A percentile compares a stretch with the other conserved stretches of the same genome.
Evolutionary conservation across 2,888 invertebrate species (phyloP).

Genomic region (Smittia aterrima): DNA sequence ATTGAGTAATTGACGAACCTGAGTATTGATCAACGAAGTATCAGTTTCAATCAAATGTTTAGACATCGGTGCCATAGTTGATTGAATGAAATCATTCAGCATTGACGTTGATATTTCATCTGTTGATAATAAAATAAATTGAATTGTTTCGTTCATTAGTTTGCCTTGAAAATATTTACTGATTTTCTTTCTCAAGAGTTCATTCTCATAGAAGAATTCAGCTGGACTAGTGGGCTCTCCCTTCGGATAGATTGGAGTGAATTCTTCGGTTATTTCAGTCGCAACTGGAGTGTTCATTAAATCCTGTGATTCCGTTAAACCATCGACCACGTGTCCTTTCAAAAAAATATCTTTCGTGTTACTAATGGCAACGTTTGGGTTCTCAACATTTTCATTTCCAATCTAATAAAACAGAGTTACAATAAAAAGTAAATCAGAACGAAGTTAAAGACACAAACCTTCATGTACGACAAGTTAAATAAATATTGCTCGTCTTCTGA

Average conservation of each 20-base stretch:
- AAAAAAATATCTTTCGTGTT: constrained; percentile 19
- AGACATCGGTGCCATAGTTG: constrained; percentile 12
- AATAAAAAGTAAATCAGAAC: background rate
- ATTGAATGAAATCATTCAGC: constrained; percentile 21
- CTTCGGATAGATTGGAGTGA: background rate
- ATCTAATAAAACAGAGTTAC: constrained; percentile 13
- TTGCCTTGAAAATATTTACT: background rate
- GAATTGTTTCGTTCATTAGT: background rate
- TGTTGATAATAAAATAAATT: background rate
- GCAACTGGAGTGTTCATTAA: constrained; percentile 30
- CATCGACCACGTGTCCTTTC: constrained; percentile 34
- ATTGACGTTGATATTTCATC: constrained; percentile 18
- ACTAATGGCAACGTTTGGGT: constrained; percentile 19
- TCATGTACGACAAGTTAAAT: constrained; percentile 31
- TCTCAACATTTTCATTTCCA: constrained; percentile 21
- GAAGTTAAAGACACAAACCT: background rate
- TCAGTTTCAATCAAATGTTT: constrained; percentile 37
- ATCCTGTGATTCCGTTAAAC: constrained; percentile 6
- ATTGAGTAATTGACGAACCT: background rate
- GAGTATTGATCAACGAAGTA: constrained; percentile 29
- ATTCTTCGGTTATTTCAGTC: constrained; percentile 30
- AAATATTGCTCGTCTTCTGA: constrained; percentile 35
- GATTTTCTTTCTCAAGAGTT: constrained; percentile 25
- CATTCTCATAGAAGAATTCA: constrained; percentile 23
- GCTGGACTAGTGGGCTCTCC: background rate